A percentile compares a stretch with the other conserved stretches of the same genome.
Conservation (phyloP, 2,888 invertebrate genomes). For the Rhorus exstirpatorius region DNA sequence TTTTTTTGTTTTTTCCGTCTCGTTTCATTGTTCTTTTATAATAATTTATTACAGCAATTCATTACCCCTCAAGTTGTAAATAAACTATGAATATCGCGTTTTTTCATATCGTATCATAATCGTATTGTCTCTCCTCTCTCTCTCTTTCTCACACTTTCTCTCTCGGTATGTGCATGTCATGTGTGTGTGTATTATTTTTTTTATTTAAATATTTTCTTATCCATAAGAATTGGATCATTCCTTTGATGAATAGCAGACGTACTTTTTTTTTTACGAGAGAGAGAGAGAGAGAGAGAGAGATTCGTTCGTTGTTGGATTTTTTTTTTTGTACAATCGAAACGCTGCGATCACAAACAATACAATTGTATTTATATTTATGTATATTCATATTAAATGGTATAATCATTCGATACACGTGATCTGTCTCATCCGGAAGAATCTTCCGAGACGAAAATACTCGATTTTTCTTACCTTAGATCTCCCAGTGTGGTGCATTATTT, state of each 20-base stretch:
- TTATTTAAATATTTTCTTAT: neutral
- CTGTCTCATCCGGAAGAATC: neutral
- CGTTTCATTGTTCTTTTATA: conserved; percentile 70
- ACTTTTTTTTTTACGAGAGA: conserved; percentile 6
- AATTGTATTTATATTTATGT: conserved; percentile 29
- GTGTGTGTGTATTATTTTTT: conserved; percentile 1
- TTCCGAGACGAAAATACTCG: conserved; percentile 36
- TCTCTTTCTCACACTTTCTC: conserved; percentile 16
- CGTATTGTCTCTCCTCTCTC: conserved; percentile 16
- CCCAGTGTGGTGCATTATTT: conserved; percentile 11
- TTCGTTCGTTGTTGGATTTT: conserved; percentile 61
- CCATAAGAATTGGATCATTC: neutral
- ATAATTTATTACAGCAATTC: conserved; percentile 83
- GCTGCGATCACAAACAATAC: conserved; percentile 51
- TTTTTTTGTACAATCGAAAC: conserved; percentile 60
- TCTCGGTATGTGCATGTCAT: neutral
- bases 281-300: conserved; percentile 38
- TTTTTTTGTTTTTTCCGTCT: no score
- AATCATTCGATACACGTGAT: conserved; percentile 25
- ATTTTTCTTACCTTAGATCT: conserved; percentile 12
- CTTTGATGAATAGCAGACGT: neutral
- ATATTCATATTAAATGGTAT: conserved; percentile 40
- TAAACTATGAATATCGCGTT: conserved; percentile 76
- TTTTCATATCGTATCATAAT: conserved; percentile 24
- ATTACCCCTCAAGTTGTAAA: conserved; percentile 81